Evolutionary conservation across 2,888 invertebrate species (phyloP).

Genomic region (Germaria angustata): DNA sequence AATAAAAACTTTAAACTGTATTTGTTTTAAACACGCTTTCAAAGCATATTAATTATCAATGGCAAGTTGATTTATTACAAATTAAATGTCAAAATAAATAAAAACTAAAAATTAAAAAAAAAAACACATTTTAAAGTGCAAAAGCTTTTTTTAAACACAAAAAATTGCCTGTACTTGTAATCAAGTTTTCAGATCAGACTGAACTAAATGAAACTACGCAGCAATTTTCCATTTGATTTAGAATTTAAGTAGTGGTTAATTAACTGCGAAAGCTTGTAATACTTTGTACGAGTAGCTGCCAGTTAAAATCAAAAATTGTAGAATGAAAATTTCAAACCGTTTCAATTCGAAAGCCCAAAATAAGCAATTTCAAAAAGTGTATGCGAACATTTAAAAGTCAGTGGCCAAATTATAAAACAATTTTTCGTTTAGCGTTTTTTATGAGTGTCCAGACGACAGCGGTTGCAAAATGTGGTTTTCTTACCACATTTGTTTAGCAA

Average conservation of each 20-base stretch:
- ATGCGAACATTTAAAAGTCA: conserved; percentile 46
- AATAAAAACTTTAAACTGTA: conserved; percentile 8
- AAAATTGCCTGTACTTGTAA: no score
- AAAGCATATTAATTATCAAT: not conserved
- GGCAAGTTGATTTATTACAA: not conserved
- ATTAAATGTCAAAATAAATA: not conserved
- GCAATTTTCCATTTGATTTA: no score
- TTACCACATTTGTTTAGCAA: conserved; percentile 11
- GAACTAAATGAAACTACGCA: no score
- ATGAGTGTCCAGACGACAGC: conserved; percentile 23
- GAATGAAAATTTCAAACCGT: no score
- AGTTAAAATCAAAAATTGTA: no score
- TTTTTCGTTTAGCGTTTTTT: conserved; percentile 37
- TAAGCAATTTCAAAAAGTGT: conserved; percentile 1
- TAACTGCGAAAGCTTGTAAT: no score
- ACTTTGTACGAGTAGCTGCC: no score
- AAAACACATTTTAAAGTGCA: not conserved
- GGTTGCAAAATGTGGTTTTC: conserved; percentile 32
- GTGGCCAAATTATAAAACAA: conserved; percentile 36
- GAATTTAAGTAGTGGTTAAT: no score
- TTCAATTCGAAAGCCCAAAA: no score
- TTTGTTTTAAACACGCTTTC: not conserved
- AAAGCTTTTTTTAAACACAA: no score
- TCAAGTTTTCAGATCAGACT: no score
- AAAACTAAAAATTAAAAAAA: not conserved